Conservation (phyloP, 2,113 vertebrate genomes). For the Panthera tigris region DNA sequence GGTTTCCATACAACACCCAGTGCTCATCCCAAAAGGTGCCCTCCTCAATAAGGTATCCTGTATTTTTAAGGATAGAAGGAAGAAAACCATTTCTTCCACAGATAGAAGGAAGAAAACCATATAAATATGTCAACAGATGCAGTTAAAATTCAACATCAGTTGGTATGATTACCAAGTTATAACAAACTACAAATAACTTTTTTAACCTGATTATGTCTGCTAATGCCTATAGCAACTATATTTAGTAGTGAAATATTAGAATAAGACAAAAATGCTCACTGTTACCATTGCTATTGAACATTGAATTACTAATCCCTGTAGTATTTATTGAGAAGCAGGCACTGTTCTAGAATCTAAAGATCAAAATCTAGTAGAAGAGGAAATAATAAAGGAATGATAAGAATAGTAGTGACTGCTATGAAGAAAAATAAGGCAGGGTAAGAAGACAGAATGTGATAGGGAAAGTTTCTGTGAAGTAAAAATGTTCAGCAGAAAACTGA, state of each 20-base stretch:
- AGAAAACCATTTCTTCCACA: not conserved
- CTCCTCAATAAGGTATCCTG: no score
- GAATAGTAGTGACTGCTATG: not conserved
- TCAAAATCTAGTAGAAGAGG: not conserved
- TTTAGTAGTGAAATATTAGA: not conserved
- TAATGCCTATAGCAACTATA: not conserved
- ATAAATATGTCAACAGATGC: not conserved
- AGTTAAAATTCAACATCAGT: not conserved
- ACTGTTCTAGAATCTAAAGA: not conserved
- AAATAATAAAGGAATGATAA: not conserved
- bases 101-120: not conserved
- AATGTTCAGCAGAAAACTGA: not conserved
- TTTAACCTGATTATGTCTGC: not conserved
- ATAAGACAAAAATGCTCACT: not conserved
- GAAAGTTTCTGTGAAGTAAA: not conserved
- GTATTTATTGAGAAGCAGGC: not conserved
- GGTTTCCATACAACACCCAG: no score
- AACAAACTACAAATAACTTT: not conserved
- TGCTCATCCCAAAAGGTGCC: no score
- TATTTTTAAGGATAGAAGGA: not conserved
- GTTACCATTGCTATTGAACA: not conserved
- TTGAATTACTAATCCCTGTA: not conserved
- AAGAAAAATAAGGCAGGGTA: not conserved
- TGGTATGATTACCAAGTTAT: not conserved
- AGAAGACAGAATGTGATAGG: not conserved